Evolutionary conservation across 2,888 invertebrate genomes (phyloP), one percentile per base, ranked within the genome.

Genomic region (Sylvicola cinctus): DNA sequence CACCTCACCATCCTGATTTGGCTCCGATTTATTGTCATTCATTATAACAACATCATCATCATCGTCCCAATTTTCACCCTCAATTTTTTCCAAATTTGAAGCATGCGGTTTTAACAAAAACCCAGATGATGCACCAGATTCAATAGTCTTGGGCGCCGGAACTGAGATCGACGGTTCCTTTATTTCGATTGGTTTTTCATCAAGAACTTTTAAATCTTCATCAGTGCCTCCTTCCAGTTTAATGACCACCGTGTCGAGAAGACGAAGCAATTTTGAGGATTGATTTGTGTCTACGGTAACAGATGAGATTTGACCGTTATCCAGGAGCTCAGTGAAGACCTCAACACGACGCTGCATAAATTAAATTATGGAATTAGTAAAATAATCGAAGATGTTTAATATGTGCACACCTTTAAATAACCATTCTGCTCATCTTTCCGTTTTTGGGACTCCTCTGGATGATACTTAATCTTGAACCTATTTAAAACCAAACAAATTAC

Each of bases 391-490:
- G 4, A 8, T 28, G 4, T 28, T 11, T 13, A 28, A 28, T 28
- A 28, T 16, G 10, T 31, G 36, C 42, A 47, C 62, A 85, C 87
- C 70, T 77, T 79, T 29, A 90, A 61, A 37, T 83, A 78, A 36
- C 65, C 60, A 36, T 76, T 62, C 47, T 88, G 84, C 50, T 93
- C 91, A 13, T 84, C 81, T 55, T 81, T 85, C 36, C 87, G 65
- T 55, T 81, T 88, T 23, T 80, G 69, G 34, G 85, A 85, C 51
- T 96, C 95, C 57, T 91, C 90, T 3, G 98, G 98, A 58, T 98
- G 96, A 53, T 96, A 99, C 65, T 96, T 96, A 46, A 84, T 75
- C 62, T 93, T 91, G 70, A 98, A 98, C 96, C 98, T 98, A 62
- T 38, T 52, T 50, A 45, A 47, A 46, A 50, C 43, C 37, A 42